A percentile compares a stretch with the other conserved stretches of the same genome.
Conservation (phyloP, 2,113 vertebrate genomes). For the Catharus minimus region DNA sequence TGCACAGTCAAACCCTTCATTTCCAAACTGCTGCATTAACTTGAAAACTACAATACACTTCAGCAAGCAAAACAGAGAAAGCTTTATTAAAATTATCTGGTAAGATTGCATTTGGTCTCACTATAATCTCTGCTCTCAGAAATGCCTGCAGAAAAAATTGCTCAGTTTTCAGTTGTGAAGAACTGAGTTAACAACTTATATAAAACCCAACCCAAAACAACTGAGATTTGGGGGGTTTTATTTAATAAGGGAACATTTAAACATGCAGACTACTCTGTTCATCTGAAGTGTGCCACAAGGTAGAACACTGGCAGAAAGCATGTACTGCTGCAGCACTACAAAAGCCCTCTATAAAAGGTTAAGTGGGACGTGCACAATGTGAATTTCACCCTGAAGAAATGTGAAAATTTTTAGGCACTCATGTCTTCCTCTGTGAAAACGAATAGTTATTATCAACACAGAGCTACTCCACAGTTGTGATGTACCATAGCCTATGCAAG, state of each 20-base stretch:
- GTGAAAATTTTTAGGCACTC: background rate
- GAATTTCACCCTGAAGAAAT: background rate
- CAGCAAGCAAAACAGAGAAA: conserved; percentile 27
- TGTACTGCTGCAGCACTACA: background rate
- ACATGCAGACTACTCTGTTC: background rate
- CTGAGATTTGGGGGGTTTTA: background rate
- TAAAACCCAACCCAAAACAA: background rate
- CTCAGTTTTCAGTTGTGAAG: background rate
- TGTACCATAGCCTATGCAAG: background rate
- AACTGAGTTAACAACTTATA: background rate
- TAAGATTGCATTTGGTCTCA: background rate
- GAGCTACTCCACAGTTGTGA: background rate
- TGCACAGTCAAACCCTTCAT: background rate
- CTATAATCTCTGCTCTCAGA: background rate
- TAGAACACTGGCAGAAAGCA: background rate
- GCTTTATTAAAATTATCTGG: background rate
- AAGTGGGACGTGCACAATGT: background rate
- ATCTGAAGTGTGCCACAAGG: background rate
- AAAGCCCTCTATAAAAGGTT: background rate
- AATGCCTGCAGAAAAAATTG: background rate
- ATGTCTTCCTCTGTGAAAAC: background rate
- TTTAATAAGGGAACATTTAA: background rate
- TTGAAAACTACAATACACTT: background rate
- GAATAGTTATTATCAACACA: background rate
- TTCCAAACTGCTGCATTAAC: background rate